Evolutionary conservation across 2,113 vertebrate genomes (phyloP).

Genomic region (Smithornis capensis): DNA sequence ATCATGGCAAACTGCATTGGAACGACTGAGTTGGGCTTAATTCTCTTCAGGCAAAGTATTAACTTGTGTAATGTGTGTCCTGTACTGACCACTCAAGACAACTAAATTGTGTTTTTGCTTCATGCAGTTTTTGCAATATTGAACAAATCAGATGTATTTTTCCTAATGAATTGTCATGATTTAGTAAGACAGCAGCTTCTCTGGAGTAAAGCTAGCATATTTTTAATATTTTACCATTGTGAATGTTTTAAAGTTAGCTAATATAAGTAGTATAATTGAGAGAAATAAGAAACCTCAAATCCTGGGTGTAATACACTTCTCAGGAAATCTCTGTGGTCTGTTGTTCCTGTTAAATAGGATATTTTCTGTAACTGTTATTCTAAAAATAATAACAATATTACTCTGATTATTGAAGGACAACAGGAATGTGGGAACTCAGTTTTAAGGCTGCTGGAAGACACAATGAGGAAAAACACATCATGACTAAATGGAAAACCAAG

Average conservation of each 20-base stretch:
- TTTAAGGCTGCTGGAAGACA: neutral
- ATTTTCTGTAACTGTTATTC: neutral
- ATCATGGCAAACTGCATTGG: neutral
- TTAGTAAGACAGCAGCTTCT: neutral
- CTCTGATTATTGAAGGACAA: conserved; percentile 11
- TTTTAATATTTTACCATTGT: conserved; percentile 33
- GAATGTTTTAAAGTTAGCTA: neutral
- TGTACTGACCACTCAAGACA: neutral
- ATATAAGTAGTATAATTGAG: neutral
- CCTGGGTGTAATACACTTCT: neutral
- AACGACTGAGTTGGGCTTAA: neutral
- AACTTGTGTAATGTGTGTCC: neutral
- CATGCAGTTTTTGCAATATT: neutral
- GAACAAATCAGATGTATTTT: neutral
- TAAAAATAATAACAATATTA: conserved; percentile 12
- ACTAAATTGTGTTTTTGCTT: neutral
- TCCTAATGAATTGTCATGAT: neutral
- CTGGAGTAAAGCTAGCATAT: neutral
- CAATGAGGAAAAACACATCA: neutral
- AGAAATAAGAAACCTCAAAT: conserved; percentile 31
- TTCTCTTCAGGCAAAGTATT: neutral
- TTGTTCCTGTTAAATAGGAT: conserved; percentile 29
- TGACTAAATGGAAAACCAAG: neutral
- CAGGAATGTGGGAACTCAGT: neutral
- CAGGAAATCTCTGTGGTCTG: neutral